phyloP scores from a whole-genome alignment of 1,140 invertebrate genomes.

The Trichonephila clavipes region DNA sequence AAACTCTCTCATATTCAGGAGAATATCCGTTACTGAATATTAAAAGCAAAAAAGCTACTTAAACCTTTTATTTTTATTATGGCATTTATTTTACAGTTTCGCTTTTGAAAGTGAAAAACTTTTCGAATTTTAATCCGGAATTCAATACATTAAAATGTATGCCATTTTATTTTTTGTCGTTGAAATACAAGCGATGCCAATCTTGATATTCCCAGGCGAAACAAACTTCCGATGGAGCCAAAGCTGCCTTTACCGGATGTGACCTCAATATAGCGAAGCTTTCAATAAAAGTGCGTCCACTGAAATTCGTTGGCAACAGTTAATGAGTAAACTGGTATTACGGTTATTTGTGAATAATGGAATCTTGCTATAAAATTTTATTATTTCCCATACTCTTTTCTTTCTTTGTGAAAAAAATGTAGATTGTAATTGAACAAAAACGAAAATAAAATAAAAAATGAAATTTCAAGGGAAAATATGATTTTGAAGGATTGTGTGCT shows the following conservation, averaged over 20 bases:
- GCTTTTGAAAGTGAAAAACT: not conserved
- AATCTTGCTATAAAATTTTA: not conserved
- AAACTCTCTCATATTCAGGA: too few relatives aligned
- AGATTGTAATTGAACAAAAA: too few relatives aligned
- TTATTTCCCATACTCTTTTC: not conserved
- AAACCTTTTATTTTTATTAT: not conserved
- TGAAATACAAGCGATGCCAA: not conserved
- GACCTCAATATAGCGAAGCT: conserved; percentile 2
- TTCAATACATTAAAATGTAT: conserved; percentile 2
- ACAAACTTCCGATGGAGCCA: not conserved
- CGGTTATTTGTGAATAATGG: not conserved
- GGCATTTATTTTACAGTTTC: not conserved
- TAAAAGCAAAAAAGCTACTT: too few relatives aligned
- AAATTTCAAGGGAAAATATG: too few relatives aligned
- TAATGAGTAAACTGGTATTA: not conserved
- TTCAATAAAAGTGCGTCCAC: conserved; percentile 27
- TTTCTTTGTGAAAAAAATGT: too few relatives aligned
- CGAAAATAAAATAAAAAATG: too few relatives aligned
- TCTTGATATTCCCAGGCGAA: conserved; percentile 2
- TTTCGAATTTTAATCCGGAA: conserved; percentile 40
- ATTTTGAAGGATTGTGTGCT: too few relatives aligned
- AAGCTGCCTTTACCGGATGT: conserved; percentile 13
- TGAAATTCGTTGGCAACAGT: not conserved
- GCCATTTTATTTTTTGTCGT: not conserved
- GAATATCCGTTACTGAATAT: too few relatives aligned